These are phyloP conservation scores for Itoplectis maculator DNA, from an alignment of 2,888 invertebrate species.

Conservation along the genomic window DNA sequence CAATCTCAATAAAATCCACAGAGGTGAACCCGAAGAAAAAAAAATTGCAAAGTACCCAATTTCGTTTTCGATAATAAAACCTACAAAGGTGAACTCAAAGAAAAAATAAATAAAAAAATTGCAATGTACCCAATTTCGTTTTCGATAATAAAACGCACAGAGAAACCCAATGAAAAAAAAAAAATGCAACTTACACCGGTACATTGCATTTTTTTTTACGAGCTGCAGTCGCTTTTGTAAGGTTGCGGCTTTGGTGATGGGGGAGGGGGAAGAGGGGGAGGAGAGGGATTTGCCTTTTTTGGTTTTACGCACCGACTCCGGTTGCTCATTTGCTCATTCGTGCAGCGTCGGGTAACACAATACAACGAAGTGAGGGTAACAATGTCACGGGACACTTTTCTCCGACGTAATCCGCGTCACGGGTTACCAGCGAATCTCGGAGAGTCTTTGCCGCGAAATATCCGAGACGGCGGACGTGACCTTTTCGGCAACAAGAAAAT, in stretches of 20 bases:
- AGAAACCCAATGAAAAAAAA: not conserved
- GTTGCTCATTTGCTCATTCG: conserved; percentile 1
- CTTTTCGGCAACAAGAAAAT: conserved; percentile 13
- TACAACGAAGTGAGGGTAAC: conserved; percentile 14
- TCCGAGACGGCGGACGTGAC: not conserved
- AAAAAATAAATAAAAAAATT: too few species aligned
- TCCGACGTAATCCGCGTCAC: not conserved
- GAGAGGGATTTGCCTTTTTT: conserved; percentile 13
- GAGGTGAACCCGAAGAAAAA: not conserved
- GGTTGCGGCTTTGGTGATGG: not conserved
- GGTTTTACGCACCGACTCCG: not conserved
- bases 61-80: too few species aligned
- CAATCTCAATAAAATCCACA: not conserved
- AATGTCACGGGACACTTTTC: conserved; percentile 38
- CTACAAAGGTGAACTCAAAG: too few species aligned
- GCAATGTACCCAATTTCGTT: too few species aligned
- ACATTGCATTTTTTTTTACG: too few species aligned
- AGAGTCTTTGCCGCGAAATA: not conserved
- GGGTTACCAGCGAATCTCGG: too few species aligned
- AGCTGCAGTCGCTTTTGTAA: not conserved
- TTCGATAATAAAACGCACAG: not conserved
- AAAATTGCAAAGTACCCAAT: not conserved
- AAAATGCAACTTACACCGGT: not conserved
- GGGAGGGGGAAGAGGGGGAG: too few species aligned
- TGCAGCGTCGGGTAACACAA: conserved; percentile 39